Conservation (phyloP, 2,797 vertebrate genomes). For the Sphenopsis melanotis region DNA sequence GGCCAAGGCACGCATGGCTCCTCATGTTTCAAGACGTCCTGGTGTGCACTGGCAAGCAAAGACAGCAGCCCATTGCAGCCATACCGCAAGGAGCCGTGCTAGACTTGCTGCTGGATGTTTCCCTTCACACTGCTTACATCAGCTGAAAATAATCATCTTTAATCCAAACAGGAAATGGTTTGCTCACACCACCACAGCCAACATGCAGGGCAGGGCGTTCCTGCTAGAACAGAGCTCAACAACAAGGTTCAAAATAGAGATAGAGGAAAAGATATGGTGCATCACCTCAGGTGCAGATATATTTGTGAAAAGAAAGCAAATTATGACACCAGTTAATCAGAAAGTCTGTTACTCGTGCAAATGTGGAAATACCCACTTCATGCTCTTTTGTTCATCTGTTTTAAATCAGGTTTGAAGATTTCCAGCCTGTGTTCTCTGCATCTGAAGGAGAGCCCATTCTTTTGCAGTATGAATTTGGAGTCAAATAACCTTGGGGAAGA, state of each 20-base stretch:
- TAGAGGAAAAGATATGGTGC: conserved; percentile 47
- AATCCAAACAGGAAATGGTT: conserved; percentile 72
- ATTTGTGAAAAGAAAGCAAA: conserved; percentile 9
- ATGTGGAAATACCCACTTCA: neutral
- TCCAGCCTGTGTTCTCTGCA: neutral
- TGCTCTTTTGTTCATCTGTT: neutral
- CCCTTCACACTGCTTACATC: neutral
- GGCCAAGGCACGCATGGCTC: neutral
- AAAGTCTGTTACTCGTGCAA: neutral
- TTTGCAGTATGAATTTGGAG: neutral
- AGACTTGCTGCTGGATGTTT: conserved; percentile 57
- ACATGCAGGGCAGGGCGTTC: conserved; percentile 48
- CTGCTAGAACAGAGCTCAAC: conserved; percentile 21
- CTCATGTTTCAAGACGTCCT: neutral
- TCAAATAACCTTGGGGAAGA: neutral
- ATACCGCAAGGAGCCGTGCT: conserved; percentile 35
- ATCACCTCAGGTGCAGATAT: conserved; percentile 24
- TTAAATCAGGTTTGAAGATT: neutral
- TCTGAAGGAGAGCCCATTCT: neutral
- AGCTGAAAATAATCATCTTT: conserved; percentile 56
- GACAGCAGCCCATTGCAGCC: neutral
- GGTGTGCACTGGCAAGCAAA: neutral
- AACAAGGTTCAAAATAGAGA: conserved; percentile 60
- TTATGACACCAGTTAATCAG: neutral
- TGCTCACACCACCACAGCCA: conserved; percentile 63